Base-by-base conservation (phyloP, 30 jellyfish, hydroid and myxozoan species). In the Mastigias papua region DNA sequence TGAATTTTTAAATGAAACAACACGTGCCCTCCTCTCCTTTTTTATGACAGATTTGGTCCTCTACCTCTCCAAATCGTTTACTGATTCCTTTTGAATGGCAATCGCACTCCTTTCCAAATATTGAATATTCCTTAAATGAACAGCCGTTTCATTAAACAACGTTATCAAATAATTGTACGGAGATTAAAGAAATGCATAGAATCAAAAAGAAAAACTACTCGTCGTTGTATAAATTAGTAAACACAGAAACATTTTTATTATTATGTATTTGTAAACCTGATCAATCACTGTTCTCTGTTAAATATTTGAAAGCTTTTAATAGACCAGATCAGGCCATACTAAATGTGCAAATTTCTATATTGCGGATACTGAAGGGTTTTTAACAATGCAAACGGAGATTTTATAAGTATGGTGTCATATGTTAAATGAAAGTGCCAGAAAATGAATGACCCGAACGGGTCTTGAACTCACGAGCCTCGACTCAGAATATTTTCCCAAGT, bases 151-250 rank as follows among this genome's bases (percentile, higher is more conserved):
- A 63, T 63, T 63, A 20, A 63, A n/a, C 1, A 27, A 7, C 21
- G 35, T 63, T 63, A 63, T 63, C 26, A n/a, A 63, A 63, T 63
- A 63, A 27, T 63, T 63, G 74, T 20, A 23, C 17, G 23, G 74
- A 13, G 27, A 63, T 6, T 11, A 23, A 63, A 63, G 42, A 27
- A 63, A 6, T 63, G 74, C 37, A 63, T 42, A 26, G 74, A 63
- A 23, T 7, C 42, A 63, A n/a, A n/a, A 27, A 23, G 74, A 63
- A 63, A 63, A 13, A 7, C 74, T 42, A 13, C 42, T 63, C 17
- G 23, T 26, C 19, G 42, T 63, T 63, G 37, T 63, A 3, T 27
- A 63, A 63, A 63, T 63, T 63, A 63, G 27, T 20, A 63, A n/a
- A 63, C 74, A 27, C 4, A 27, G 74, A 34, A 63, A 23, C 26